These are phyloP conservation scores for Thermophis baileyi DNA, from an alignment of 2,113 vertebrate genomes.

Conservation along the genomic window DNA sequence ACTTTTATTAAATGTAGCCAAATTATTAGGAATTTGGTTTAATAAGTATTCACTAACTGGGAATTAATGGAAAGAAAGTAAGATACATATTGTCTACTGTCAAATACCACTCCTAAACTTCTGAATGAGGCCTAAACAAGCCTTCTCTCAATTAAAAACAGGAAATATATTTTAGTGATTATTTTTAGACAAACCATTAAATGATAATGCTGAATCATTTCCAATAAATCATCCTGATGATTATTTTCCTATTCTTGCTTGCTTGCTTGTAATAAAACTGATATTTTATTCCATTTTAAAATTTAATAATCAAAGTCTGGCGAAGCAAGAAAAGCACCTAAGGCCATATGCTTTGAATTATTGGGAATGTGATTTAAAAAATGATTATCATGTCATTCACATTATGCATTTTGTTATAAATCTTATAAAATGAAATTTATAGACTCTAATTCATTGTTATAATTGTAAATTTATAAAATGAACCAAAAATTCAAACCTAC, in stretches of 20 bases:
- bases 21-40: rapidly evolving
- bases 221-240: not conserved
- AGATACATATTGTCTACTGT: not conserved
- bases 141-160: not conserved
- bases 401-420: not conserved
- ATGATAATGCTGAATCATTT: not conserved
- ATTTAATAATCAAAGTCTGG: not conserved
- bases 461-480: not conserved
- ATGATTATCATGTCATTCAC: not conserved
- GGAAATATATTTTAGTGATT: not conserved
- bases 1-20: not conserved
- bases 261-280: not conserved
- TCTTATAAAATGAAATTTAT: not conserved
- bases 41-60: rapidly evolving
- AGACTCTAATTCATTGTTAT: not conserved
- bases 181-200: not conserved
- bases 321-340: not conserved
- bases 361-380: not conserved
- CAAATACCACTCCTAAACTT: not conserved
- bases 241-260: not conserved
- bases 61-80: not conserved
- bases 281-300: rapidly evolving
- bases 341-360: not conserved
- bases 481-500: not conserved
- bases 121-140: not conserved